Base-by-base conservation (phyloP, 1,140 invertebrate genomes). In the Gryon sp. region DNA sequence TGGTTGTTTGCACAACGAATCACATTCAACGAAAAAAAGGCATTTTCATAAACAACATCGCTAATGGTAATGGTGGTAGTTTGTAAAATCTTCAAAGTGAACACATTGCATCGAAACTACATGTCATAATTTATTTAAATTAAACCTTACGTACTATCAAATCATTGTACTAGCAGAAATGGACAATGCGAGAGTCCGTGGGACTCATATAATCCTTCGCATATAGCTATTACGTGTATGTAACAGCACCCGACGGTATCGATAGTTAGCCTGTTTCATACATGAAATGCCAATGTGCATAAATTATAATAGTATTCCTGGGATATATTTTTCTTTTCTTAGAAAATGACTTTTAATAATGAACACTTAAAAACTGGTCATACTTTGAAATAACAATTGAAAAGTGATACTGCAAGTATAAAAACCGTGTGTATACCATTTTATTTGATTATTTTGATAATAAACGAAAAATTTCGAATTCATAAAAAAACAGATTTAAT, bases 171-270 rank as follows among this genome's bases (percentile, higher is more conserved):
- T 41, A 68, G 50, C 52, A 32, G 41, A 34, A 59, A 48, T 59
- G 65, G 65, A 32, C 52, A 41, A 50, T 41, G 34, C 12, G 52
- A 59, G 22, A 48, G 43, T 28, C 20, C 43, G 12, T n/a, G n/a
- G 20, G 15, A 59, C 52, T 57, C 41, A 34, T 59, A 69, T 69
- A 59, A 69, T 30, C 65, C 65, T 43, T 69, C 65, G 16, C 34
- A 22, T 59, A 59, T 40, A 18, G 52, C 43, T 45, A 69, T 69
- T 69, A 69, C 45, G 24, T 34, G 36, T 69, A 34, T 59, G 43
- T 59, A 59, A 69, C 65, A 45, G 52, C 65, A 57, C 53, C 65
- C 65, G 32, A 24, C 65, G 65, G 65, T 48, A 50, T 59, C 65
- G 45, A 69, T 69, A 40, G 50, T 66, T 28, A 34, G 62, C 40